Percentiles rank a stretch among this genome's conserved stretches.
These are phyloP conservation scores for Ladona fulva DNA, from an alignment of 1,140 invertebrate species.

Conservation along the genomic window DNA sequence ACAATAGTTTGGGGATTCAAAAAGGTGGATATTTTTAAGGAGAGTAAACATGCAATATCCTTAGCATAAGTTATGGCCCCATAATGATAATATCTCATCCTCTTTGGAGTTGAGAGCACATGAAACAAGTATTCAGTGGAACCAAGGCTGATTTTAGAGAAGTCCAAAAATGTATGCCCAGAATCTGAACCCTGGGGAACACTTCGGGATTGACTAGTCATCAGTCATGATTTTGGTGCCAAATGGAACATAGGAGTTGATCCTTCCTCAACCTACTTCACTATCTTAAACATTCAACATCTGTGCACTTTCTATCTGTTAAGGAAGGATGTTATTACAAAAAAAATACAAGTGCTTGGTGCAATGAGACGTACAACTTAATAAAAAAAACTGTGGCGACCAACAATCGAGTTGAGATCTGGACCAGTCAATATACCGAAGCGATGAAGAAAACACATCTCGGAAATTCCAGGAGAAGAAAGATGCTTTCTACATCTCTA, in stretches of 20 bases:
- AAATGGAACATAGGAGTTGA: not conserved
- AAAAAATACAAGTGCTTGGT: not conserved
- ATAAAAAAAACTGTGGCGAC: not conserved
- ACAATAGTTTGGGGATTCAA: not conserved
- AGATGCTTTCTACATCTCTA: not conserved
- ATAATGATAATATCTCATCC: not conserved
- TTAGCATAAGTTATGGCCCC: not conserved
- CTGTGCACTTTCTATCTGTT: not conserved
- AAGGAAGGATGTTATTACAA: not conserved
- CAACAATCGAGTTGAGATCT: not conserved
- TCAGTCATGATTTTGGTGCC: conserved; percentile 1
- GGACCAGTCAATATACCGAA: not conserved
- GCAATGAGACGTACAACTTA: not conserved
- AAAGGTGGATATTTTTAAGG: not conserved
- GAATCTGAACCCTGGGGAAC: not conserved
- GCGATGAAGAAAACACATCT: not conserved
- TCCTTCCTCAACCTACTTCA: not conserved
- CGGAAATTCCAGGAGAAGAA: not conserved
- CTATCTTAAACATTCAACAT: not conserved
- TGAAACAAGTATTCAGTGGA: not conserved
- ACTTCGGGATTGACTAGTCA: not conserved
- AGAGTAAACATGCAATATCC: not conserved
- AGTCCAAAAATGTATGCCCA: not conserved
- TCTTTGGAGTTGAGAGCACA: not conserved
- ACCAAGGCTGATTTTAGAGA: not conserved